Percentiles rank a stretch among this genome's conserved stretches.
Evolutionary conservation across 2,888 invertebrate genomes (phyloP).

Genomic region (Anticlea derivata): DNA sequence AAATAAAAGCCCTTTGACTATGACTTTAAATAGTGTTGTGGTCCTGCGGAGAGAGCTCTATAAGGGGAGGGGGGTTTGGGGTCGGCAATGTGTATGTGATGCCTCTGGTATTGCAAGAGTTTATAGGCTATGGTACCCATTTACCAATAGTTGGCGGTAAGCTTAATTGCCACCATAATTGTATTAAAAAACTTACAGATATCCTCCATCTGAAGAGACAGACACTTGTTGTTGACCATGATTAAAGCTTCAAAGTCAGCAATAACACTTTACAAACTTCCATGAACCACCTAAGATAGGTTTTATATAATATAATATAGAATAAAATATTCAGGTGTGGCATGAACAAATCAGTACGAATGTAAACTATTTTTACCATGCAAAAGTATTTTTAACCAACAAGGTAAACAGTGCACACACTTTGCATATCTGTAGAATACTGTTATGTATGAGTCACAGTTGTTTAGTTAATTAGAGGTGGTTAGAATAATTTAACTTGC

Average conservation of each 20-base stretch:
- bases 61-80: too few relatives aligned
- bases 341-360: background rate
- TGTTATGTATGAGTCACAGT: slow-evolving; percentile 23
- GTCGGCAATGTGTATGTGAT: too few relatives aligned
- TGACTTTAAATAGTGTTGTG: too few relatives aligned
- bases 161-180: too few relatives aligned
- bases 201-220: slow-evolving; percentile 19
- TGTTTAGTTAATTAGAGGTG: slow-evolving; percentile 22
- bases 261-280: too few relatives aligned
- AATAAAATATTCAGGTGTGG: background rate
- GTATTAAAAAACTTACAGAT: slow-evolving; percentile 20
- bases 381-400: slow-evolving; percentile 8
- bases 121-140: too few relatives aligned
- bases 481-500: slow-evolving; percentile 33
- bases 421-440: background rate
- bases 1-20: too few relatives aligned
- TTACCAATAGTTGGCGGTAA: too few relatives aligned
- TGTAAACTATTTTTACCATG: background rate
- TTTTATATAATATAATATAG: too few relatives aligned
- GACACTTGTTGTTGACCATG: slow-evolving; percentile 7
- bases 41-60: too few relatives aligned
- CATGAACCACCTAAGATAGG: too few relatives aligned
- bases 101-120: too few relatives aligned
- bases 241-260: background rate
- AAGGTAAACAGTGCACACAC: slow-evolving; percentile 18